Base-by-base conservation (phyloP, 2,113 vertebrate genomes). In the Podarcis muralis region DNA sequence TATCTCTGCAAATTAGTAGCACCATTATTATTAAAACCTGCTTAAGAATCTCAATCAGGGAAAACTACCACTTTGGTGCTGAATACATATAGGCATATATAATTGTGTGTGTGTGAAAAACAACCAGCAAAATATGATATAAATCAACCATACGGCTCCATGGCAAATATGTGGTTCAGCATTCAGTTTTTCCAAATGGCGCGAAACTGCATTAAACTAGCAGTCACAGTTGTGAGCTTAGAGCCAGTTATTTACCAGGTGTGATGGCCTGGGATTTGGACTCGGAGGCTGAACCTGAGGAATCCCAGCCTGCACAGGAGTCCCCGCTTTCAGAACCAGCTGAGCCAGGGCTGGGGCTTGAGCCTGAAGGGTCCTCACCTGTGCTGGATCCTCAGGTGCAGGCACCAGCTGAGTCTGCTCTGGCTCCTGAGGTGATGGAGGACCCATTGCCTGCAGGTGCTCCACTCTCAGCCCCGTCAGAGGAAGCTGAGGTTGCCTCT, bases 11-110 rank as follows among this genome's bases (percentile, higher is more conserved):
- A 93, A 95, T 95, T 91, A 95, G 89, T 89, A 89, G 90, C 85
- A 91, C 68, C 65, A 35, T 91, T 89, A 91, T 96, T 93, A 92
- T 95, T 94, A 94, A 95, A 96, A 92, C 87, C 93, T 94, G 92
- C 93, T 95, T 95, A 94, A 93, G 91, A 86, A 93, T 85, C 80
- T 90, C 86, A 82, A 87, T 93, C 91, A 88, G 87, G 78, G 87
- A 75, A 89, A 93, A 92, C 79, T 83, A 87, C 87, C 86, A 81
- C 92, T 93, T 81, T 90, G 90, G 90, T 80, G 83, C 82, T 89
- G 86, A 35, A 68, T 88, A 81, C 72, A 23, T 88, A 90, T 87
- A 75, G 32, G 74, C 83, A 81, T 16, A 43, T 22, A 71, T 84
- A 88, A 32, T 77, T 68, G 81, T 78, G 62, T 83, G 83, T 25